A percentile compares a stretch with the other conserved stretches of the same genome.
phyloP scores from a whole-genome alignment of 1,140 invertebrate species.

The Elysia chlorotica region DNA sequence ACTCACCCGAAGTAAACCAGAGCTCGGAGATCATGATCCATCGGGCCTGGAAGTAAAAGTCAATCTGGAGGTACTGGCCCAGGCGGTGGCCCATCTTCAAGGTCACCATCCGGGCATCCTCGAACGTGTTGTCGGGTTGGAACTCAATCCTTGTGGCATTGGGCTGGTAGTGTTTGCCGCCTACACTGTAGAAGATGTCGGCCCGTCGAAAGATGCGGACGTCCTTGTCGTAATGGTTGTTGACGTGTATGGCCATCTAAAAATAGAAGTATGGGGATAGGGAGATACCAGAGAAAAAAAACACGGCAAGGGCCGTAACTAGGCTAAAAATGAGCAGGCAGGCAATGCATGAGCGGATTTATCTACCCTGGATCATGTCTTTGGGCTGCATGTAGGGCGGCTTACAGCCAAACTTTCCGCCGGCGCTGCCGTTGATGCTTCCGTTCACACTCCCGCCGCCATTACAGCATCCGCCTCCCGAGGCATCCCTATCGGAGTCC shows the following conservation, averaged over 20 bases:
- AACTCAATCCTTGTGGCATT: constrained; percentile 75
- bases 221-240: constrained; percentile 73
- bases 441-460: constrained; percentile 48
- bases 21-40: constrained; percentile 93
- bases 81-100: constrained; percentile 84
- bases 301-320: background rate
- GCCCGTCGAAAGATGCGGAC: constrained; percentile 70
- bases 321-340: constrained; percentile 3
- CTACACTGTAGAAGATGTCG: constrained; percentile 81
- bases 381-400: constrained; percentile 70
- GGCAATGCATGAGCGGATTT: constrained; percentile 52
- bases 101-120: constrained; percentile 79
- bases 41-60: constrained; percentile 78
- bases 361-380: constrained; percentile 59
- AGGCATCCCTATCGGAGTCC: constrained; percentile 33
- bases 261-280: constrained; percentile 67
- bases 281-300: too few relatives aligned
- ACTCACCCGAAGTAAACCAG: constrained; percentile 59
- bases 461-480: background rate
- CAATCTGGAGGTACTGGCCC: constrained; percentile 80
- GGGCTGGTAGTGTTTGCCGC: constrained; percentile 74
- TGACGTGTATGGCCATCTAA: constrained; percentile 72
- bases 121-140: constrained; percentile 81
- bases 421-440: constrained; percentile 51
- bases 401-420: constrained; percentile 32